Evolutionary conservation across 2,113 vertebrate species (phyloP).

Genomic region (Ranitomeya variabilis): DNA sequence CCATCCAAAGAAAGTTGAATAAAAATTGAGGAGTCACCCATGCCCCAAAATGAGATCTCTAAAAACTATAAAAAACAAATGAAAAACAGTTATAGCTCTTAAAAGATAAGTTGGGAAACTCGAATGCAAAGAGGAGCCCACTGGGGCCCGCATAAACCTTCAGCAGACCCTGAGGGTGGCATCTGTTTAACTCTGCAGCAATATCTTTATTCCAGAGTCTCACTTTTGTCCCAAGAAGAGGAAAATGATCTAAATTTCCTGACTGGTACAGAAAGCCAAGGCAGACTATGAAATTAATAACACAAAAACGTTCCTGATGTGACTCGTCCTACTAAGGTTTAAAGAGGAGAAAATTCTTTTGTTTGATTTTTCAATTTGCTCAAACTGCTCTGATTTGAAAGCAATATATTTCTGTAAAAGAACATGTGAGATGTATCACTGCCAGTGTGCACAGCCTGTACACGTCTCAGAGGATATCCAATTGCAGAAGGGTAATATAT

Average conservation of each 20-base stretch:
- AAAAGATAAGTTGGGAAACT: too few relatives aligned
- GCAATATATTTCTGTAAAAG: constrained; percentile 2
- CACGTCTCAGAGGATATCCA: neutral
- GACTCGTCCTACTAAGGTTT: neutral
- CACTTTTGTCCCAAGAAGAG: neutral
- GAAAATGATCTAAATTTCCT: constrained; percentile 9
- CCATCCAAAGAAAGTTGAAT: too few relatives aligned
- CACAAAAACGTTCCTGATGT: neutral
- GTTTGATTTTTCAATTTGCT: constrained; percentile 27
- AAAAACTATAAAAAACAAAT: too few relatives aligned
- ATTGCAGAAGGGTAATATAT: constrained; percentile 9
- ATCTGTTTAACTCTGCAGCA: neutral
- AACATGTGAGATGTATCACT: constrained; percentile 5
- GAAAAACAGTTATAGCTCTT: too few relatives aligned
- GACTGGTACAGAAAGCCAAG: neutral
- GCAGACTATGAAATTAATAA: neutral
- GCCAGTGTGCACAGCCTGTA: constrained; percentile 23
- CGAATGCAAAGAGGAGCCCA: too few relatives aligned
- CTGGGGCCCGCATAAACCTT: too few relatives aligned
- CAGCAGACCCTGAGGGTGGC: too few relatives aligned
- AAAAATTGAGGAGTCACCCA: too few relatives aligned
- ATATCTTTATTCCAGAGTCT: neutral
- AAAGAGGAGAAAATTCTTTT: neutral
- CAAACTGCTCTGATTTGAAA: neutral
- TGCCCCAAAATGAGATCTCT: too few relatives aligned